Conservation (phyloP, 1,140 invertebrate species). For the Cylas formicarius region DNA sequence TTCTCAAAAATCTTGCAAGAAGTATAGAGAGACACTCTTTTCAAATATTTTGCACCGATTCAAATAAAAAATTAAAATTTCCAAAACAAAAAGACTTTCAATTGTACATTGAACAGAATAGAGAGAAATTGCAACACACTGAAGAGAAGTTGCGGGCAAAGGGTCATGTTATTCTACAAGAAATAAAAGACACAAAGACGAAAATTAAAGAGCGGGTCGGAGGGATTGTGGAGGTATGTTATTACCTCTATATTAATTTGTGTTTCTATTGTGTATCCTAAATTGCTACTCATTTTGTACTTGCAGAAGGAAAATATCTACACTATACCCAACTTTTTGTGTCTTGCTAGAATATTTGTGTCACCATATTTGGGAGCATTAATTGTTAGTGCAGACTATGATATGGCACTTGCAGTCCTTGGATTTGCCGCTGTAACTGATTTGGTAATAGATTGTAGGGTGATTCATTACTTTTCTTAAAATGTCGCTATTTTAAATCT, state of each 20-base stretch:
- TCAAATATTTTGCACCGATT: too few species aligned
- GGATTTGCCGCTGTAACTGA: conserved; percentile 76
- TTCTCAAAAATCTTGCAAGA: too few species aligned
- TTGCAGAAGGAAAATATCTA: conserved; percentile 81
- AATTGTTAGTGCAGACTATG: conserved; percentile 69
- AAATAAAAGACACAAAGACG: conserved; percentile 59
- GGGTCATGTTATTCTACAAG: conserved; percentile 54
- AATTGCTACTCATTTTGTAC: conserved; percentile 8
- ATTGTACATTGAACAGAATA: conserved; percentile 47
- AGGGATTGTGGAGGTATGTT: conserved; percentile 56
- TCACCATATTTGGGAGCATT: conserved; percentile 79
- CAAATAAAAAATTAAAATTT: too few species aligned
- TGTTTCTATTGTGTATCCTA: too few species aligned
- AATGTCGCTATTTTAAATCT: conserved; percentile 37
- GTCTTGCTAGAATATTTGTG: conserved; percentile 70
- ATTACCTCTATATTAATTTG: too few species aligned
- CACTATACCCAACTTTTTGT: conserved; percentile 88
- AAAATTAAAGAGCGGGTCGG: conserved; percentile 54
- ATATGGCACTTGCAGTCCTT: conserved; percentile 64
- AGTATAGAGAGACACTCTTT: too few species aligned
- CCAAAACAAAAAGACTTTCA: conserved; percentile 30
- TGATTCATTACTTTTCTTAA: background rate
- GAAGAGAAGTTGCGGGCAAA: conserved; percentile 49
- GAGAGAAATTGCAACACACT: conserved; percentile 49
- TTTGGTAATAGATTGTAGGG: conserved; percentile 51